phyloP scores from a whole-genome alignment of 2,888 invertebrate species.

The Sicus ferrugineus region DNA sequence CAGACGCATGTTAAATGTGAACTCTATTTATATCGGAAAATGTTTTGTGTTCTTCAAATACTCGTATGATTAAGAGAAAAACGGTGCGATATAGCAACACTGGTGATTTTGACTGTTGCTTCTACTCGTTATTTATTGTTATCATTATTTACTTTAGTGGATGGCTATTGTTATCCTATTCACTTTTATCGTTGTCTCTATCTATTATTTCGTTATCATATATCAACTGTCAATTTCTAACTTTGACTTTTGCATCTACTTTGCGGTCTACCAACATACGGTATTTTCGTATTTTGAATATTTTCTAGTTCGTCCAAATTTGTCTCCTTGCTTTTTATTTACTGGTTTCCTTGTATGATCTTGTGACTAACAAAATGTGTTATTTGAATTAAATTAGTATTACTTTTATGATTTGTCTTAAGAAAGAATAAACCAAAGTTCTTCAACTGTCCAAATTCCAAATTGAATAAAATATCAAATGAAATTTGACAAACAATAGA shows the following conservation, averaged over 20 bases:
- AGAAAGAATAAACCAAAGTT: slow-evolving; percentile 45
- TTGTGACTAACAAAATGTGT: slow-evolving; percentile 38
- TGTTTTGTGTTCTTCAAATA: slow-evolving; percentile 17
- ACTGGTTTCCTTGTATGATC: slow-evolving; percentile 17
- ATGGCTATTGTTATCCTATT: no score
- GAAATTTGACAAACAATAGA: slow-evolving; percentile 20
- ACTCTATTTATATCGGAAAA: background rate
- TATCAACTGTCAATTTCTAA: slow-evolving; percentile 9
- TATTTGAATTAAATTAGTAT: slow-evolving; percentile 19
- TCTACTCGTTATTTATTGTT: slow-evolving; percentile 11
- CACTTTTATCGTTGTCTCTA: background rate
- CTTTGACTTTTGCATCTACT: background rate
- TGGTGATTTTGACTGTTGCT: slow-evolving; percentile 29
- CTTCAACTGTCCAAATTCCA: slow-evolving; percentile 43
- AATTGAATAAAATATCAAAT: background rate
- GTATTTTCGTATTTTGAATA: background rate
- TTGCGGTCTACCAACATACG: background rate
- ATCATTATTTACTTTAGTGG: no score
- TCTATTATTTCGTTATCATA: slow-evolving; percentile 4
- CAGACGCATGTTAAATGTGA: slow-evolving; percentile 14
- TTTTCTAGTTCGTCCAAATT: slow-evolving; percentile 19
- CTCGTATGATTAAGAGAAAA: background rate
- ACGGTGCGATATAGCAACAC: background rate
- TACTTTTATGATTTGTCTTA: slow-evolving; percentile 28
- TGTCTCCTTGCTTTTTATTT: slow-evolving; percentile 20